Evolutionary conservation across 2,888 invertebrate genomes (phyloP).

Genomic region (Trachelus stipa): DNA sequence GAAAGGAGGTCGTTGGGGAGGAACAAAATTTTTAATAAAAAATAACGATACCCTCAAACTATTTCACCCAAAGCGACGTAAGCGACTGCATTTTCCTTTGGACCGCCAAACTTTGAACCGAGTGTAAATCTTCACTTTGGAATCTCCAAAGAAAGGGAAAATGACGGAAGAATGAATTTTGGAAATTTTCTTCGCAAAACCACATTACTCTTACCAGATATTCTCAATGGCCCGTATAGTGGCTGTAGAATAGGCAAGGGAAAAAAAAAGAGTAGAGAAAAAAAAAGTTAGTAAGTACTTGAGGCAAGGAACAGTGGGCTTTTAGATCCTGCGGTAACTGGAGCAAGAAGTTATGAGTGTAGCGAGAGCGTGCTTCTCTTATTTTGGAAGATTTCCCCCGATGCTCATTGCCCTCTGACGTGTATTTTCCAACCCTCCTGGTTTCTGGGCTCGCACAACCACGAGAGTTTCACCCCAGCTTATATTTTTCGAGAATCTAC

Average conservation of each 20-base stretch:
- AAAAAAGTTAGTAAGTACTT: neutral
- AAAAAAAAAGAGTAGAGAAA: neutral
- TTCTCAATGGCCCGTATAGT: neutral
- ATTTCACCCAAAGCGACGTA: conserved; percentile 11
- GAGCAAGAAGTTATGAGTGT: conserved; percentile 9
- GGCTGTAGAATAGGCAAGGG: neutral
- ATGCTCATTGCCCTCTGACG: conserved; percentile 50
- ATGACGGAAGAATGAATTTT: neutral
- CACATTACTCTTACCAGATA: neutral
- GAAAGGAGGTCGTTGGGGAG: conserved; percentile 15
- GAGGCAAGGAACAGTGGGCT: neutral
- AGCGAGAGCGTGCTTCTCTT: conserved; percentile 39
- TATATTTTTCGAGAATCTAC: neutral
- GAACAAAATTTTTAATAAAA: neutral
- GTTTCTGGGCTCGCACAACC: neutral
- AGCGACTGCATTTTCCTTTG: neutral
- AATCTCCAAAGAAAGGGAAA: neutral
- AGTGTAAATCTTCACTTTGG: neutral
- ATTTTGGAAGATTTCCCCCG: conserved; percentile 58
- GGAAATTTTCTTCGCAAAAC: neutral
- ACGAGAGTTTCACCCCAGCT: neutral
- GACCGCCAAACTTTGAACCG: neutral
- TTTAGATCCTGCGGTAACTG: conserved; percentile 15
- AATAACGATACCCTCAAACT: neutral
- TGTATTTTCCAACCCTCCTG: neutral